Evolutionary conservation across 2,797 vertebrate species (phyloP), one percentile per base, ranked within the genome.

Genomic region (Tokudaia muenninki): DNA sequence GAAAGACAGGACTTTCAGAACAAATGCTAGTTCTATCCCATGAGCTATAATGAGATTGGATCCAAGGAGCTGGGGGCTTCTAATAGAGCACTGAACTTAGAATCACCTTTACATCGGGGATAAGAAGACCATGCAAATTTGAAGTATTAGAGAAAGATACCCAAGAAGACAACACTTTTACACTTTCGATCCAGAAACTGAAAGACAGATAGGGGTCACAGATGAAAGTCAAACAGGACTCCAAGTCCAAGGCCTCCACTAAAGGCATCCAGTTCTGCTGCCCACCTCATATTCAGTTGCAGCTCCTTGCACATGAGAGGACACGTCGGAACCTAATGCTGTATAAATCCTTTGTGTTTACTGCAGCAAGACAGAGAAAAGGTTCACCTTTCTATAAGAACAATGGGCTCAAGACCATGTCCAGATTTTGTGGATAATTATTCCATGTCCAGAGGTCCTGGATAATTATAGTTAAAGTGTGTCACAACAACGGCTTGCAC

Each of bases 1-100:
- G 63, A 91, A 92, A 86, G 61, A 87, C 17, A 31, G 21, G 22
- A 47, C 88, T 82, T 96, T 96, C 78, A 75, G 47, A 96, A 74
- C 22, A 91, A 96, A 86, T 80, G 50, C 31, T 52, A 91, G 8
- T 70, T 87, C 57, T 75, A 55, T 81, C 55, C n/a, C 10, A 26
- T 72, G 61, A 72, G 52, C 55, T 26, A 44, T 63, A n/a, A 34
- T 57, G 72, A 95, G 81, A 79, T 90, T 41, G 92, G 94, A 92
- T 96, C 21, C n/a, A 52, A 78, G 83, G 63, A 80, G 52, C 86
- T 65, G 37, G 44, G 81, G 59, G 24, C 79, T 78, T 61, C 91
- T 81, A 91, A 95, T 81, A 93, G 89, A 93, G 59, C 65, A 50
- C 19, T 29, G 16, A 93, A 67, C 31, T 90, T 17, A 93, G 94